These are phyloP conservation scores for Squalus acanthias DNA, from an alignment of 2,797 vertebrate species.

Conservation along the genomic window DNA sequence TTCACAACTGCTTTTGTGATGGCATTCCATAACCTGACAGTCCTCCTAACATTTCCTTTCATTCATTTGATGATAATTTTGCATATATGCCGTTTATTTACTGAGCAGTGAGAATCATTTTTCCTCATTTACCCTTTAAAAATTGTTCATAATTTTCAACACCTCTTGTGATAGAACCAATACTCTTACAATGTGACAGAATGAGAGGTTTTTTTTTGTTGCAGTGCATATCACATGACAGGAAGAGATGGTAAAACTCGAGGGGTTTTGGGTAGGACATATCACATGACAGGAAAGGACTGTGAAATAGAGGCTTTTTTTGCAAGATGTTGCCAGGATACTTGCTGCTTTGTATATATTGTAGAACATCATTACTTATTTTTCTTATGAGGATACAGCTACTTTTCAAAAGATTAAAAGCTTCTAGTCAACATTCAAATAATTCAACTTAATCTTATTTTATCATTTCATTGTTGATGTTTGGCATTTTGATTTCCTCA, in stretches of 20 bases:
- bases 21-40: not conserved
- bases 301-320: not conserved
- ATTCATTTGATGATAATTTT: too few relatives aligned
- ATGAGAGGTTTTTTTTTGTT: not conserved
- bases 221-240: not conserved
- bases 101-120: not conserved
- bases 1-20: not conserved
- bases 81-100: not conserved
- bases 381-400: not conserved
- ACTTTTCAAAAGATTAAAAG: not conserved
- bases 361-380: not conserved
- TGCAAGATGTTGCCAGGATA: not conserved
- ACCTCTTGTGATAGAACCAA: not conserved
- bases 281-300: not conserved
- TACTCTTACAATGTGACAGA: not conserved
- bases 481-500: conserved; percentile 27
- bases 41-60: not conserved
- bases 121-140: not conserved
- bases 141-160: not conserved
- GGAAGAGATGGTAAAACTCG: not conserved
- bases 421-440: not conserved
- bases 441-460: not conserved
- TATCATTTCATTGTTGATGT: not conserved
- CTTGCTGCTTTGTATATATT: not conserved
- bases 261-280: not conserved